A percentile compares a stretch with the other conserved stretches of the same genome.
Conservation (phyloP, 2,113 vertebrate genomes). For the Rhineura floridana region DNA sequence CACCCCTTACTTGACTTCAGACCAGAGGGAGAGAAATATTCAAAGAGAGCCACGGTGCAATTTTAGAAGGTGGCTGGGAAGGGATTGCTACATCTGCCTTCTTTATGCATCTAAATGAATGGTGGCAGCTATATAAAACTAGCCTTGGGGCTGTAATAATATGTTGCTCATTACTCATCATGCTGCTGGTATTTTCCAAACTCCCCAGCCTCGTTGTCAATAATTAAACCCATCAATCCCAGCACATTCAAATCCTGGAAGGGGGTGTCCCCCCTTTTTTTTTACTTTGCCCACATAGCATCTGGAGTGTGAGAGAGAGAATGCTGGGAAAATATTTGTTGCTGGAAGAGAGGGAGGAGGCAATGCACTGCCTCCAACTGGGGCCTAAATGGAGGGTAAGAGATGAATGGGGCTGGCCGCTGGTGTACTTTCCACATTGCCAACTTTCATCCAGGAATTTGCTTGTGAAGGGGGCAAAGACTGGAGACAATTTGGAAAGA, state of each 20-base stretch:
- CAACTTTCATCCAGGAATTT: background rate
- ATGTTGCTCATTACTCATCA: background rate
- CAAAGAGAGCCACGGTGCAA: background rate
- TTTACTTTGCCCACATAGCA: background rate
- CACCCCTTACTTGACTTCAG: background rate
- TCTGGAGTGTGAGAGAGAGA: background rate
- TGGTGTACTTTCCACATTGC: background rate
- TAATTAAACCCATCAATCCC: background rate
- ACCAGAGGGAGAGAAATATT: background rate
- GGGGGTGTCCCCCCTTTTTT: background rate
- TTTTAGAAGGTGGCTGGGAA: background rate
- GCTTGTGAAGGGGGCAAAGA: background rate
- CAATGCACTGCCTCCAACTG: background rate
- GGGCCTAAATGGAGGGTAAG: background rate
- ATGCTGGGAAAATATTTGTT: background rate
- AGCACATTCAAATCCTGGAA: background rate
- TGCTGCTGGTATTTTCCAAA: constrained; percentile 11
- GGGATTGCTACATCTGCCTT: background rate
- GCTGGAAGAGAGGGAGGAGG: background rate
- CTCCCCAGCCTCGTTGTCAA: background rate
- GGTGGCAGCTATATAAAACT: background rate
- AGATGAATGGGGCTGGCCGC: background rate
- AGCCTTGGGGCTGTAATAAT: background rate
- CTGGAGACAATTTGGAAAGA: too few relatives aligned
- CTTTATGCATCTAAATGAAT: constrained; percentile 1